phyloP scores from a whole-genome alignment of 2,888 invertebrate species.

The Drosophila picticornis region DNA sequence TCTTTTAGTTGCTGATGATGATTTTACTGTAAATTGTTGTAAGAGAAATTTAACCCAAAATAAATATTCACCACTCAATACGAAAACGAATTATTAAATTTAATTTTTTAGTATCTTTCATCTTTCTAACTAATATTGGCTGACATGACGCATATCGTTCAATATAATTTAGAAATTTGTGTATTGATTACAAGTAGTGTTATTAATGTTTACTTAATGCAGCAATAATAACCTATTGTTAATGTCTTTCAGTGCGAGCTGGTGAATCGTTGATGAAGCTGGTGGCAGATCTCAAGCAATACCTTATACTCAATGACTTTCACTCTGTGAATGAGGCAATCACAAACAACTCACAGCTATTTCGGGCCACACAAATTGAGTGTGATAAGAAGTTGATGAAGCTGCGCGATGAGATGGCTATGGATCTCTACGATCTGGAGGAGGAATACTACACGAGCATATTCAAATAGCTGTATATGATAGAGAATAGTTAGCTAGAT shows the following conservation, averaged over 20 bases:
- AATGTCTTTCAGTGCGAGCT: conserved; percentile 90
- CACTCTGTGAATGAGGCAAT: conserved; percentile 99
- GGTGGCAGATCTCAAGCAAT: conserved; percentile 99
- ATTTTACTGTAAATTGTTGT: background rate
- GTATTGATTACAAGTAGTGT: background rate
- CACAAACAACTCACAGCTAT: conserved; percentile 95
- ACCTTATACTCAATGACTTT: conserved; percentile 98
- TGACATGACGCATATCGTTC: background rate
- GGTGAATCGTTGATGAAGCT: conserved; percentile 98
- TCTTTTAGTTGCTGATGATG: background rate
- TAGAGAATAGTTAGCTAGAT: background rate
- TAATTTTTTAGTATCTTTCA: background rate
- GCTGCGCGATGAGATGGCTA: conserved; percentile 96
- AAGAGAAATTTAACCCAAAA: background rate
- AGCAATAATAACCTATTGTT: background rate
- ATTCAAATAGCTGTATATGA: conserved; percentile 78
- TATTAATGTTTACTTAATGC: background rate
- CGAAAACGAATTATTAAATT: background rate
- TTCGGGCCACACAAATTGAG: conserved; percentile 95
- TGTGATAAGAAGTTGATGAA: conserved; percentile 97
- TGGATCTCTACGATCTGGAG: conserved; percentile 88
- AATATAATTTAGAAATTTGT: background rate
- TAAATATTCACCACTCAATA: background rate
- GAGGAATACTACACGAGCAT: conserved; percentile 85
- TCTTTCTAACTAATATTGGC: background rate